Evolutionary conservation across 2,888 invertebrate species (phyloP), one percentile per base, ranked within the genome.

Genomic region (Helicoverpa assulta): DNA sequence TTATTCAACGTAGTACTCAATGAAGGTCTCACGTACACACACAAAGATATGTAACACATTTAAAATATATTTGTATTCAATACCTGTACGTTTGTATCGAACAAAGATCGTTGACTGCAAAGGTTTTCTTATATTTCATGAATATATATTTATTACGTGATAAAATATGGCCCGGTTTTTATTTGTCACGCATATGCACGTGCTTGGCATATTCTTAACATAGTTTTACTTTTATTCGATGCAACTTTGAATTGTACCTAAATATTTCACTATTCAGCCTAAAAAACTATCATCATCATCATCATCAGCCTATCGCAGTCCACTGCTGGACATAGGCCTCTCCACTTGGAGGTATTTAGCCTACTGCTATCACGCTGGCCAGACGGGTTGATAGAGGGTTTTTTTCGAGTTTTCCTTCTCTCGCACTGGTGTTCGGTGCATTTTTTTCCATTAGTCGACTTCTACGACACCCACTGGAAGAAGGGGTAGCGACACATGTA

Each of bases 1-100:
- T 85, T 84, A 87, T 89, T 87, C 86, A 84, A 85, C 78, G 73
- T 81, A 78, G 67, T 82, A 68, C 57, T 74, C 52, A 56, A n/a
- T 72, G 86, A 88, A 89, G 89, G 89, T 66, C 86, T 77, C 75
- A 73, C 71, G 73, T 82, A 74, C 69, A 52, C 70, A 26, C 40
- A 73, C 54, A 56, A 72, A 65, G 72, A 77, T 76, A 73, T 74
- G 70, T 76, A 67, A 73, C 55, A 70, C 73, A 63, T 69, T 57
- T 62, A 52, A 51, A 64, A 56, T 72, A 43, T 18, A 75, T 84
- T 77, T 71, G 73, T 84, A 84, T 82, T 82, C 85, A 56, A 58
- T 67, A 53, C 53, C 10, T 51, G 61, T 63, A 21, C 63, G 63
- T 59, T 68, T 57, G 68, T 74, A 74, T 68, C 59, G 66, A 75